These are phyloP conservation scores for Cervus canadensis DNA, from an alignment of 2,113 vertebrate genomes.

Conservation along the genomic window DNA sequence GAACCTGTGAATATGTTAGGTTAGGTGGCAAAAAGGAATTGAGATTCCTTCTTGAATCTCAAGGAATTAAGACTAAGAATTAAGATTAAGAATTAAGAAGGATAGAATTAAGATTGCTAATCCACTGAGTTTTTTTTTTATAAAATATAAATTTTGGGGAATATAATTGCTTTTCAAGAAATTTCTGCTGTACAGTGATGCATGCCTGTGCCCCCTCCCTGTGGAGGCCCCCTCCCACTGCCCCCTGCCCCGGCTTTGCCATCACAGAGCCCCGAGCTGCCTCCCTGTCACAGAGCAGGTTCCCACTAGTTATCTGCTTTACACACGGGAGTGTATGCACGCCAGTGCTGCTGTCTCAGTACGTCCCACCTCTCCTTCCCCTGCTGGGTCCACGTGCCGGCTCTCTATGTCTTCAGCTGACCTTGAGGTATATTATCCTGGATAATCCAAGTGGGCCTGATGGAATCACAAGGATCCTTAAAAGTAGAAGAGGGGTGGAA, in stretches of 20 bases:
- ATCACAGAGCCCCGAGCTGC: neutral
- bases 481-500: neutral
- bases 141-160: neutral
- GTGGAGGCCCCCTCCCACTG: neutral
- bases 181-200: neutral
- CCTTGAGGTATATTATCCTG: neutral
- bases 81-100: neutral
- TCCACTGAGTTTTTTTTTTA: neutral
- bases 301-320: neutral
- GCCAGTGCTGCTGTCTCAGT: neutral
- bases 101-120: neutral
- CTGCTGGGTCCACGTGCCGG: neutral
- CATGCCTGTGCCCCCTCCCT: neutral
- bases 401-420: neutral
- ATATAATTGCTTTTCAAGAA: neutral
- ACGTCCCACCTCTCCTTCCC: neutral
- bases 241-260: neutral
- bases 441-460: neutral
- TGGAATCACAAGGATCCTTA: neutral
- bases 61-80: neutral
- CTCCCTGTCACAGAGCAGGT: neutral
- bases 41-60: neutral
- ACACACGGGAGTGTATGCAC: fast-evolving
- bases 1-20: neutral
- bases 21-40: neutral